phyloP scores from a whole-genome alignment of 1,140 invertebrate genomes.

The Pachyrhynchus sulphureomaculatus region DNA sequence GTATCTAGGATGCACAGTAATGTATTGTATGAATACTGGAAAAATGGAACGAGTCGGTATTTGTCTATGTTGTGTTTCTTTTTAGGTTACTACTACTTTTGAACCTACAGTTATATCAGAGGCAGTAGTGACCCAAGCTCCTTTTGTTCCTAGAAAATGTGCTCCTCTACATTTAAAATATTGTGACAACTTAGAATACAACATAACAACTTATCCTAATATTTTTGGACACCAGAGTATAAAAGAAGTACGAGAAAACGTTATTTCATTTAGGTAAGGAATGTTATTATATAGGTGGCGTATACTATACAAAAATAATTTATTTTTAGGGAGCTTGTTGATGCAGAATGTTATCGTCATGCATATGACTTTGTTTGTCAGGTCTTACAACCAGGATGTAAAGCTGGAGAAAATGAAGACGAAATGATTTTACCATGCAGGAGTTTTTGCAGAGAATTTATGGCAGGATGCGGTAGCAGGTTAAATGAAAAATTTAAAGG shows the following conservation, averaged over 20 bases:
- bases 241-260: constrained; percentile 69
- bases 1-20: no score
- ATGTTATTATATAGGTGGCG: not conserved
- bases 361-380: constrained; percentile 86
- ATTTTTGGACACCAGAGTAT: constrained; percentile 65
- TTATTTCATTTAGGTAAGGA: constrained; percentile 76
- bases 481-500: constrained; percentile 69
- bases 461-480: constrained; percentile 75
- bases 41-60: no score
- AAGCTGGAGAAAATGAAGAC: constrained; percentile 54
- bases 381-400: constrained; percentile 77
- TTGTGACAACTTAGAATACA: constrained; percentile 74
- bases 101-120: constrained; percentile 44
- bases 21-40: no score
- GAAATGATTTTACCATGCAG: constrained; percentile 71
- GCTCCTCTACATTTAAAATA: constrained; percentile 65
- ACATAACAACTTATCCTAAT: constrained; percentile 83
- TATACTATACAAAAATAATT: not conserved
- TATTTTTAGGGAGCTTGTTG: constrained; percentile 65
- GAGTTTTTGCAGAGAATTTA: constrained; percentile 83
- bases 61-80: no score
- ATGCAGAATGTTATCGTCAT: constrained; percentile 82
- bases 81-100: constrained; percentile 52
- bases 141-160: constrained; percentile 65
- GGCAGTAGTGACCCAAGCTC: constrained; percentile 52